These are phyloP conservation scores for Hylaeus volcanicus DNA, from an alignment of 1,140 invertebrate species.

Conservation along the genomic window DNA sequence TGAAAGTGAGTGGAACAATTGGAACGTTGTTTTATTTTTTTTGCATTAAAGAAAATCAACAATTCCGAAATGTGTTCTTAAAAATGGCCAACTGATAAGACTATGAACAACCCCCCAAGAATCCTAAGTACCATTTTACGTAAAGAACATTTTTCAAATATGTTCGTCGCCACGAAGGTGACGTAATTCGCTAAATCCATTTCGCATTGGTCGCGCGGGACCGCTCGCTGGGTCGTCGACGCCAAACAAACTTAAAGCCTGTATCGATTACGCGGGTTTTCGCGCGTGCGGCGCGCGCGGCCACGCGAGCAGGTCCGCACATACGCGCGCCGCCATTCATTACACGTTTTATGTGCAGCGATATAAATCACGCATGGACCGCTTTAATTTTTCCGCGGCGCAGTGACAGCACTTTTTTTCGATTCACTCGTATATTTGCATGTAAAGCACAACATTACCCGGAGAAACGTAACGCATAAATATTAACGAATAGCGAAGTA, in stretches of 20 bases:
- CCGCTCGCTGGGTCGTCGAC: not conserved
- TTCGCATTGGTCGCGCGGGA: not conserved
- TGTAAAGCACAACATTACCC: slow-evolving; percentile 12
- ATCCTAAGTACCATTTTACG: no score
- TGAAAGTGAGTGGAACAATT: no score
- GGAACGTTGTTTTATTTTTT: no score
- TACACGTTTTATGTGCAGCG: slow-evolving; percentile 5
- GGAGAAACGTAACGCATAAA: slow-evolving; percentile 2
- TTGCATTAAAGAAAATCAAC: no score
- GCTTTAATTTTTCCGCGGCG: slow-evolving; percentile 30
- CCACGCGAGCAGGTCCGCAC: not conserved
- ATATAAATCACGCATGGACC: slow-evolving; percentile 39
- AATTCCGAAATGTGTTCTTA: no score
- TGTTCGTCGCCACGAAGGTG: no score
- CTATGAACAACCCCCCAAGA: no score
- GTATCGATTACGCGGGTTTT: slow-evolving; percentile 33
- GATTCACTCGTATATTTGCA: not conserved
- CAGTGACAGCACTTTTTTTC: slow-evolving; percentile 30
- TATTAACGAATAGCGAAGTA: slow-evolving; percentile 11
- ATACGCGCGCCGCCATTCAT: slow-evolving; percentile 8
- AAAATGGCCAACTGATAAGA: no score
- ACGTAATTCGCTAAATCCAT: not conserved
- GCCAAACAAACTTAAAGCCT: slow-evolving; percentile 8
- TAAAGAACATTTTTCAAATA: no score
- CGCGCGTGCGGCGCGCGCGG: not conserved